These are phyloP conservation scores for Penaeus vannamei DNA, from an alignment of 1,140 invertebrate species.

Conservation along the genomic window DNA sequence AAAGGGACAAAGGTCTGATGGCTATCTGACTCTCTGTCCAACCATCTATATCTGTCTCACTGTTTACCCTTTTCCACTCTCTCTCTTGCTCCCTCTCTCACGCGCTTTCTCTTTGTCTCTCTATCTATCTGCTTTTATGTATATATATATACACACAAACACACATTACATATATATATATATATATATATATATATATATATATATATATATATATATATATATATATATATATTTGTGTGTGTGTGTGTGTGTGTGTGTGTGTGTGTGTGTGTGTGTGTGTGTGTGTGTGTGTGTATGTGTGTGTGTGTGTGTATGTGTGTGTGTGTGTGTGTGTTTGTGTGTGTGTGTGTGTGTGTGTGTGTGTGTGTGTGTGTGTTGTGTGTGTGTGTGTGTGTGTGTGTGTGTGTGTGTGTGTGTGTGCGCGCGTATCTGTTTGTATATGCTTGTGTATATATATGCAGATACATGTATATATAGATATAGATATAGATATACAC, in stretches of 20 bases:
- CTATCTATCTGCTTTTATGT: neutral
- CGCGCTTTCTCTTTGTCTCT: neutral
- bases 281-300: neutral
- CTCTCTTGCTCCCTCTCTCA: neutral
- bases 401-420: neutral
- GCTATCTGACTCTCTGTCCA: neutral
- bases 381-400: neutral
- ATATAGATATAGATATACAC: neutral
- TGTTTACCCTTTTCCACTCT: neutral
- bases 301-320: neutral
- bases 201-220: neutral
- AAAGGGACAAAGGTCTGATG: neutral
- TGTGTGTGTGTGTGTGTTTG: neutral
- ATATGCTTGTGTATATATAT: neutral
- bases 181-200: neutral
- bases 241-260: neutral
- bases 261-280: neutral
- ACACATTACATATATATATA: no score
- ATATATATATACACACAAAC: neutral
- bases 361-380: neutral
- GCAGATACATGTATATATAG: neutral
- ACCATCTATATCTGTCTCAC: neutral
- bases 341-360: neutral
- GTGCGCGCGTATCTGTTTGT: neutral
- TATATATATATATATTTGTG: neutral